Conservation (phyloP, 1,140 invertebrate genomes). For the Pseudomyrmex pallidus region DNA sequence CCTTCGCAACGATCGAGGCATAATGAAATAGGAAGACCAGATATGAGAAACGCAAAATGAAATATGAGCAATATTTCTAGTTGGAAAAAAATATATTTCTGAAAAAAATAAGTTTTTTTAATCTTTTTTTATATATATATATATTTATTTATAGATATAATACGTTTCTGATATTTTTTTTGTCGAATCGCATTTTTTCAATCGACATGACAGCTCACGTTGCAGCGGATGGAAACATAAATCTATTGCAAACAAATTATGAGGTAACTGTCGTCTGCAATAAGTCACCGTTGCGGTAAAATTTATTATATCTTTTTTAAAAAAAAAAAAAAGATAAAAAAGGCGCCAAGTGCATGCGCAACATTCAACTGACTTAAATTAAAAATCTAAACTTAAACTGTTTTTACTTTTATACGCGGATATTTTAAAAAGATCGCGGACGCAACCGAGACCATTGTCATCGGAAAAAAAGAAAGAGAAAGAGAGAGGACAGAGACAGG, state of each 20-base stretch:
- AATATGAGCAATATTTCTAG: background rate
- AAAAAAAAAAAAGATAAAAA: too few species aligned
- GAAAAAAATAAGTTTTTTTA: too few species aligned
- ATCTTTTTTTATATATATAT: too few species aligned
- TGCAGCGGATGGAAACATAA: background rate
- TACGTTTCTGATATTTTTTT: background rate
- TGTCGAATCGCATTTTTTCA: background rate
- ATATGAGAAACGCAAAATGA: background rate
- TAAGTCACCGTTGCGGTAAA: too few species aligned
- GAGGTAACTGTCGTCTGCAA: background rate
- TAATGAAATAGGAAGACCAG: slow-evolving; percentile 8
- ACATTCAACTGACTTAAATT: too few species aligned
- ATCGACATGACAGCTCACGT: background rate
- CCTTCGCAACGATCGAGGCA: slow-evolving; percentile 18
- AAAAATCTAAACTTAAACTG: too few species aligned
- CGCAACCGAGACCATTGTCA: background rate
- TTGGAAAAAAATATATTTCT: background rate
- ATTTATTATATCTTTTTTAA: too few species aligned
- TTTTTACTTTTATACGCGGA: background rate
- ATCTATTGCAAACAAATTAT: background rate
- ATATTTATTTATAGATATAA: too few species aligned
- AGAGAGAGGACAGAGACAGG: background rate
- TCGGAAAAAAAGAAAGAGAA: background rate
- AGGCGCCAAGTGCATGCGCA: too few species aligned
- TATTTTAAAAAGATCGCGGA: slow-evolving; percentile 22